phyloP scores from a whole-genome alignment of 2,888 invertebrate genomes.

The Apamea sordens region DNA sequence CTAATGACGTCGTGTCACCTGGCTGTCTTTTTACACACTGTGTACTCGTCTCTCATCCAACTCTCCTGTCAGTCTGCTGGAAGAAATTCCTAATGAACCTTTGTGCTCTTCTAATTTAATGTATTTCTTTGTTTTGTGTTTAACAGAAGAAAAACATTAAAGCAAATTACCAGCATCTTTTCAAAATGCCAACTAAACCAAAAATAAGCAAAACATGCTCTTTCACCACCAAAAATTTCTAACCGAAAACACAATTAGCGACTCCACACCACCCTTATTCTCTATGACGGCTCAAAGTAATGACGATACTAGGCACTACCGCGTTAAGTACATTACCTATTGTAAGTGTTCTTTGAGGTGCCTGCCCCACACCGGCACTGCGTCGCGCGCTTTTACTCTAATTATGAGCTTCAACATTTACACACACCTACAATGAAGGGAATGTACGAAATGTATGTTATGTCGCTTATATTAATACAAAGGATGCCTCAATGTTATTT shows the following conservation, averaged over 20 bases:
- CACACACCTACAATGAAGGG: conserved; percentile 68
- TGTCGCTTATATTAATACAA: conserved; percentile 58
- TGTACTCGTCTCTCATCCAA: not conserved
- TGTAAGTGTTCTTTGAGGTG: conserved; percentile 88
- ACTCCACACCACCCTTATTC: conserved; percentile 75
- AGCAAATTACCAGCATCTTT: not conserved
- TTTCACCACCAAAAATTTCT: conserved; percentile 8
- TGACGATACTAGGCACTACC: conserved; percentile 85
- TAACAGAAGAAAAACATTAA: not conserved
- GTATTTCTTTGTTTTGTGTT: too few species aligned
- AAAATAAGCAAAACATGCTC: not conserved
- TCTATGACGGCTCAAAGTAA: conserved; percentile 83
- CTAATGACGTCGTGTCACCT: not conserved
- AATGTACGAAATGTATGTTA: conserved; percentile 62
- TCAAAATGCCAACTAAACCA: not conserved
- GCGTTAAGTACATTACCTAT: conserved; percentile 89
- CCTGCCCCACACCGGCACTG: conserved; percentile 77
- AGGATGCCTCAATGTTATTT: conserved; percentile 60
- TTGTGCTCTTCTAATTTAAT: too few species aligned
- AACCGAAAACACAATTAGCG: conserved; percentile 41
- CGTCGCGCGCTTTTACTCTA: conserved; percentile 86
- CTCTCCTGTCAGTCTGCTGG: not conserved
- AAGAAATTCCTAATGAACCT: not conserved
- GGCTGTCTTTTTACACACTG: not conserved
- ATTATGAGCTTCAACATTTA: conserved; percentile 82